phyloP scores from a whole-genome alignment of 2,797 vertebrate genomes.

The Hafferia zeledoni region DNA sequence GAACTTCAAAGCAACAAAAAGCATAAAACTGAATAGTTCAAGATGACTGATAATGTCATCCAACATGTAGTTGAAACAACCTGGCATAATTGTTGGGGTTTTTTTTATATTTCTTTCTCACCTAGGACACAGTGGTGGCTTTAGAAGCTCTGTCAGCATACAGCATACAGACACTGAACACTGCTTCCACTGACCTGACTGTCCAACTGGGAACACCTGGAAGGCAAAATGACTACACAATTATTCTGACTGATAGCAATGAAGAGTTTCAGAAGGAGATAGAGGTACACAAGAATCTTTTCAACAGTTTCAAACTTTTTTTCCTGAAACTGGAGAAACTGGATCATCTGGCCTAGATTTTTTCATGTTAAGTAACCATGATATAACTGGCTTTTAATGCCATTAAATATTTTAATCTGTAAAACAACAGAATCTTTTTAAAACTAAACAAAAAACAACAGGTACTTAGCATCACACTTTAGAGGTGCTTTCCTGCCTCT shows the following conservation, averaged over 20 bases:
- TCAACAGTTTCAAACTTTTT: background rate
- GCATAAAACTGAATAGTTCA: background rate
- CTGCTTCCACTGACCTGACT: conserved; percentile 34
- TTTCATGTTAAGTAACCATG: background rate
- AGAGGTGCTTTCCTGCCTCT: background rate
- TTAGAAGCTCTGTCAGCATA: conserved; percentile 74
- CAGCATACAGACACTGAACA: conserved; percentile 45
- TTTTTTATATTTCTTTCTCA: background rate
- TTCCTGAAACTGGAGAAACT: background rate
- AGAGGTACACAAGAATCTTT: conserved; percentile 1
- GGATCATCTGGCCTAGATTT: background rate
- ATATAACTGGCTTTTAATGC: background rate
- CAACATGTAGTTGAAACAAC: background rate
- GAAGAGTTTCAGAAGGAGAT: conserved; percentile 51
- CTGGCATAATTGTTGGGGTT: background rate
- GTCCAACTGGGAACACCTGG: conserved; percentile 55
- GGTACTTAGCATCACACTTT: background rate
- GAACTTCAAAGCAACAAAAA: background rate
- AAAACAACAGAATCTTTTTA: background rate
- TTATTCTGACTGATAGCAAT: conserved; percentile 38
- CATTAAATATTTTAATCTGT: background rate
- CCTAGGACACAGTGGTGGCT: conserved; percentile 77
- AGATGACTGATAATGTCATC: background rate
- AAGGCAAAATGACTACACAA: background rate
- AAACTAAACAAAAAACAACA: background rate